Evolutionary conservation across 2,797 vertebrate species (phyloP).

Genomic region (Hybognathus amarus): DNA sequence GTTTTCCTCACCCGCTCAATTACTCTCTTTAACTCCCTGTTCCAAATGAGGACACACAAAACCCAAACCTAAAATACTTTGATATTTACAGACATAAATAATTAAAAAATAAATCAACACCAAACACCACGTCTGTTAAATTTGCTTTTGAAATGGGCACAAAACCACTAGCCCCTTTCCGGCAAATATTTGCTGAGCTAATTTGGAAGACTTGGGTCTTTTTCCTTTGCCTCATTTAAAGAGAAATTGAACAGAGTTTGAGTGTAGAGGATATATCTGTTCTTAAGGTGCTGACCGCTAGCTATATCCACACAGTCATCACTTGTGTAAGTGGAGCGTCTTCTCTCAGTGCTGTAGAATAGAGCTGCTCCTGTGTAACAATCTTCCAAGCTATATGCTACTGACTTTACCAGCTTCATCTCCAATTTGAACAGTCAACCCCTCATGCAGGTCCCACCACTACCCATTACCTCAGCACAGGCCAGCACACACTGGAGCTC

Average conservation of each 20-base stretch:
- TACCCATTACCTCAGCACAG: slow-evolving; percentile 52
- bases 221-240: slow-evolving; percentile 66
- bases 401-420: slow-evolving; percentile 57
- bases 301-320: slow-evolving; percentile 52
- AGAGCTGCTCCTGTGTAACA: slow-evolving; percentile 55
- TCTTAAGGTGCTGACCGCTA: slow-evolving; percentile 55
- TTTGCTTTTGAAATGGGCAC: slow-evolving; percentile 76
- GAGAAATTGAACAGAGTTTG: slow-evolving; percentile 58
- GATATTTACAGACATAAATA: slow-evolving; percentile 81
- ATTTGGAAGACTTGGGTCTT: slow-evolving; percentile 76
- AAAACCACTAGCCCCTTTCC: slow-evolving; percentile 76
- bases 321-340: slow-evolving; percentile 62
- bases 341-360: slow-evolving; percentile 43
- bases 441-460: slow-evolving; percentile 56
- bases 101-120: slow-evolving; percentile 78
- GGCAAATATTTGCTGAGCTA: slow-evolving; percentile 86
- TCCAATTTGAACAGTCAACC: slow-evolving; percentile 57
- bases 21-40: slow-evolving; percentile 62
- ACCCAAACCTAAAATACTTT: slow-evolving; percentile 77
- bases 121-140: slow-evolving; percentile 78
- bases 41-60: slow-evolving; percentile 73
- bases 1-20: slow-evolving; percentile 21
- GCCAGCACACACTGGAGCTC: slow-evolving; percentile 48
- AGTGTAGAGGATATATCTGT: slow-evolving; percentile 59
- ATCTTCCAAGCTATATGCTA: slow-evolving; percentile 54